Base-by-base conservation (phyloP, 2,888 invertebrate genomes). In the Machimus atricapillus region DNA sequence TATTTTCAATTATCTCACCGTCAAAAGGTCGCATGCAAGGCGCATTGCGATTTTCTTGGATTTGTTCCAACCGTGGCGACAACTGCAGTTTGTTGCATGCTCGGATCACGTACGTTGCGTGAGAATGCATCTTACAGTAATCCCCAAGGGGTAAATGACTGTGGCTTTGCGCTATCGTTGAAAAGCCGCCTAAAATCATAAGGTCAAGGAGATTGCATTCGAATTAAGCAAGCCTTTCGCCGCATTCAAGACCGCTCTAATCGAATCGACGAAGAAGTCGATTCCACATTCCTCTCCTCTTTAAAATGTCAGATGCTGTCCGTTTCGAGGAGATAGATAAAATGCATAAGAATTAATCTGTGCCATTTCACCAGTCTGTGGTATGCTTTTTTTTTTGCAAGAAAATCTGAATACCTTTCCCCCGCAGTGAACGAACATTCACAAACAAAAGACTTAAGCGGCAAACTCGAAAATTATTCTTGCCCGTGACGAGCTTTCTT, bases 391-490 rank as follows among this genome's bases (percentile, higher is more conserved):
- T 1, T 46, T 46, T 14, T 19, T 52, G 66, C 34, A 34, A 76
- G 14, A 19, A 34, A 76, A 37, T 34, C 76, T 31, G 76, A 66
- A 78, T 40, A 16, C 27, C 43, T 27, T 78, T 40, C 66, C 66
- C 66, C 66, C 66, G 27, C 66, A 66, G 23, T 19, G 34, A 34
- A 19, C 23, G 12, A 1, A 12, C 19, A 4, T 46, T 40, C 78
- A 78, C 34, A 78, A 52, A 52, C 81, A 27, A 81, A 81, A 81
- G 81, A 81, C 56, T 52, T 81, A 81, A 56, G 56, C 81, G 56
- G 14, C 14, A 23, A 81, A 81, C 81, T 56, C 23, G 66, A 27
- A 9, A 66, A 66, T 66, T 66, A 66, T 66, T 66, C 66, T 27
- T 12, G 8, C 66, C 27, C 19, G 66, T 23, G 66, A 23, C 27